Conservation (phyloP, 2,797 vertebrate species). For the Enteromius argenteus region DNA sequence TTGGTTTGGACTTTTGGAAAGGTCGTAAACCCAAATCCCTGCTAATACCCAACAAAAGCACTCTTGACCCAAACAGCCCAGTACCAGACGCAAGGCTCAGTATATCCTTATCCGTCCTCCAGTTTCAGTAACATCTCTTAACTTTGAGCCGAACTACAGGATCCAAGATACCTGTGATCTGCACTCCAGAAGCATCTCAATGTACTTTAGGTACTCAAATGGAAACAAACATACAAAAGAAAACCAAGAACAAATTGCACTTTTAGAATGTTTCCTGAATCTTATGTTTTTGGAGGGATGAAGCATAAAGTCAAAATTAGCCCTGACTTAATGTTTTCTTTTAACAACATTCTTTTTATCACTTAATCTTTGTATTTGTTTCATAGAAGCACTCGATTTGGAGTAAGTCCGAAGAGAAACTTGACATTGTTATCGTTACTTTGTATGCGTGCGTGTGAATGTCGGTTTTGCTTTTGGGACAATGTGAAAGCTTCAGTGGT, state of each 20-base stretch:
- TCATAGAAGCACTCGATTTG: conserved; percentile 53
- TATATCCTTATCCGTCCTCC: conserved; percentile 22
- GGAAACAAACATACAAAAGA: conserved; percentile 12
- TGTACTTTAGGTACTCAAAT: conserved; percentile 67
- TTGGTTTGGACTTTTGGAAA: conserved; percentile 36
- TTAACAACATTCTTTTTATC: conserved; percentile 58
- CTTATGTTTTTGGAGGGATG: conserved; percentile 70
- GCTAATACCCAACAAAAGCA: conserved; percentile 39
- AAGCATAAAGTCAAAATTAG: conserved; percentile 71
- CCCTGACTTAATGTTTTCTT: conserved; percentile 76
- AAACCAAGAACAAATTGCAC: conserved; percentile 74
- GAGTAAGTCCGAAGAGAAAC: conserved; percentile 60
- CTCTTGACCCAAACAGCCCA: conserved; percentile 34
- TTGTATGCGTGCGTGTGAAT: conserved; percentile 53
- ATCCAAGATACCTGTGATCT: conserved; percentile 47
- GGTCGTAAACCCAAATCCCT: conserved; percentile 15
- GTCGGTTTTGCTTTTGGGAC: conserved; percentile 56
- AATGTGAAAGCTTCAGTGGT: conserved; percentile 63
- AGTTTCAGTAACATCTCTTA: conserved; percentile 32
- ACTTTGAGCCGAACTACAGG: conserved; percentile 36
- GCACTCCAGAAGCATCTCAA: conserved; percentile 28
- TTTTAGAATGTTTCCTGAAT: conserved; percentile 75
- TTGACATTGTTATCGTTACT: conserved; percentile 54
- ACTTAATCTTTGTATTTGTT: conserved; percentile 50
- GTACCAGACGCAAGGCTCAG: conserved; percentile 50